Evolutionary conservation across 2,797 vertebrate genomes (phyloP).

Genomic region (Acanthis flammea): DNA sequence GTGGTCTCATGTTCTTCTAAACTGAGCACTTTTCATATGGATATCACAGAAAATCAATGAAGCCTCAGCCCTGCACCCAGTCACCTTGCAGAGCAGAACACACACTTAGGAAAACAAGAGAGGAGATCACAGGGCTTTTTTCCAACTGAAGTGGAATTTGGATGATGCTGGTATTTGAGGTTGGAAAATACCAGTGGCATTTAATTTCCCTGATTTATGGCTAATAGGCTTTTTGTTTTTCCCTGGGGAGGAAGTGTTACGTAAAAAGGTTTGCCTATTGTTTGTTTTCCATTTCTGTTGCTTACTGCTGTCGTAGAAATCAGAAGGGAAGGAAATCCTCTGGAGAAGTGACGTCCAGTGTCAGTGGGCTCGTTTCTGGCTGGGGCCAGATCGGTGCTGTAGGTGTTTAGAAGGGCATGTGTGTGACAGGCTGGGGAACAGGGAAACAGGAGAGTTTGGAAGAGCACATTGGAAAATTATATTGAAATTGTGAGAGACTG

Average conservation of each 20-base stretch:
- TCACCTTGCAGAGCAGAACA: background rate
- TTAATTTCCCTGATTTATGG: background rate
- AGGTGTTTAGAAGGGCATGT: background rate
- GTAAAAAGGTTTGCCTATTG: background rate
- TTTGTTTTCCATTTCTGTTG: background rate
- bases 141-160: background rate
- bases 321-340: slow-evolving; percentile 49
- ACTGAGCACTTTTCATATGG: background rate
- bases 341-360: background rate
- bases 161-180: background rate
- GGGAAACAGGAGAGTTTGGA: background rate
- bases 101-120: background rate
- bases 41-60: background rate
- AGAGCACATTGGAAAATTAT: slow-evolving; percentile 27
- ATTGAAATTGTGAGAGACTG: background rate
- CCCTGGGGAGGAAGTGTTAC: background rate
- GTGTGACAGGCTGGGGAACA: background rate
- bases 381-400: background rate
- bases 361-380: background rate
- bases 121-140: background rate
- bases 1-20: background rate
- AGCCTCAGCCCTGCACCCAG: background rate
- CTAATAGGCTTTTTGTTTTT: background rate
- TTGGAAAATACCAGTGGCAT: background rate
- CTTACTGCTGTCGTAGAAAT: background rate